Base-by-base conservation (phyloP, 2,888 invertebrate genomes). In the Cheilosia vulpina region DNA sequence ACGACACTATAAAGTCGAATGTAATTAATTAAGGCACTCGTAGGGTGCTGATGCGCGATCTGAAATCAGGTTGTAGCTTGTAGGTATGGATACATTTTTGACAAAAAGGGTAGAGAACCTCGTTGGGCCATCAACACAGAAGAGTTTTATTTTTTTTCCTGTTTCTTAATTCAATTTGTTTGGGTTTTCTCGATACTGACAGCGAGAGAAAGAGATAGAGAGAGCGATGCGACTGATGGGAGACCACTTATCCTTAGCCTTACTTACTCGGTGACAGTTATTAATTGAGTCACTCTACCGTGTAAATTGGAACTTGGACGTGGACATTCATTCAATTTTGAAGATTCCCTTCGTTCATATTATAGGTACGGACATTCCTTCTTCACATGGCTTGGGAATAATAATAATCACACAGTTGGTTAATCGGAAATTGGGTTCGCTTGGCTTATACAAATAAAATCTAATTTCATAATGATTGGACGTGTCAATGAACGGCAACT, bases 21-120 rank as follows among this genome's bases (percentile, higher is more conserved):
- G 75, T 81, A 81, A 81, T 81, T 81, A 81, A 81, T 81, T 76
- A 76, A 75, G 69, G 57, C 62, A 63, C 73, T 47, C 27, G 21
- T 55, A 55, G 24, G 52, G 41, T 50, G 60, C 43, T 66, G 58
- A 31, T 38, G 31, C 21, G 63, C 62, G 34, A 63, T 69, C 62
- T 57, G 27, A 41, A 55, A 80, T 62, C 66, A 17, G 66, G 47
- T 68, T 65, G 31, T 63, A 24, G n/a, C n/a, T n/a, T n/a, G n/a
- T 63, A 19, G 52, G 55, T 53, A 50, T 63, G 24, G 52, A 62
- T 53, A 50, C 7, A 47, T 31, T 68, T 21, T 27, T 43, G 3
- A 17, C 17, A 55, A 62, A 62, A 41, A 71, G 47, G 34, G 5
- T 2, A 31, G 5, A 50, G 19, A 24, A 9, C 21, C 24, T 41